Percentiles rank a stretch among this genome's conserved stretches.
These are phyloP conservation scores for Larimichthys crocea DNA, from an alignment of 2,113 vertebrate genomes.

Conservation along the genomic window DNA sequence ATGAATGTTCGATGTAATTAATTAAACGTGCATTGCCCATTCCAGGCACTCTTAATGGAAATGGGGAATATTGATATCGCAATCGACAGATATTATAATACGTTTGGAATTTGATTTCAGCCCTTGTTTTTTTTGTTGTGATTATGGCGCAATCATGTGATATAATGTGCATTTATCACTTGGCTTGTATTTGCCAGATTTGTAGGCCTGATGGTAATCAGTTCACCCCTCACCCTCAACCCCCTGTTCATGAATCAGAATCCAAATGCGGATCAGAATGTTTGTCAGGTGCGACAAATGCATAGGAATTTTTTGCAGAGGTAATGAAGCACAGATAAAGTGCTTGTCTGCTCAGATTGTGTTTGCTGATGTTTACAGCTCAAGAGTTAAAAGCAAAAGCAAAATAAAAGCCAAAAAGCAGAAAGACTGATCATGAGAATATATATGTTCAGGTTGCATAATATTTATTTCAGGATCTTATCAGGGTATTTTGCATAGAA, in stretches of 20 bases:
- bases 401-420: neutral
- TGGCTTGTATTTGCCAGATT: slow-evolving; percentile 51
- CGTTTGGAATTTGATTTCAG: slow-evolving; percentile 77
- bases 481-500: neutral
- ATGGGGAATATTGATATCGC: slow-evolving; percentile 76
- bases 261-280: slow-evolving; percentile 18
- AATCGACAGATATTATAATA: slow-evolving; percentile 78
- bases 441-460: neutral
- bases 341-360: neutral
- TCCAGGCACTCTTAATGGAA: slow-evolving; percentile 67
- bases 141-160: slow-evolving; percentile 76
- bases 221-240: slow-evolving; percentile 21
- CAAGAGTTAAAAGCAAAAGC: neutral
- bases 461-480: neutral
- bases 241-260: slow-evolving; percentile 1
- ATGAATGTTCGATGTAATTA: slow-evolving; percentile 78
- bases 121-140: slow-evolving; percentile 62
- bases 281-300: slow-evolving; percentile 5
- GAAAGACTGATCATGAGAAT: neutral
- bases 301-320: neutral
- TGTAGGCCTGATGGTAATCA: slow-evolving; percentile 45
- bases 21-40: slow-evolving; percentile 68
- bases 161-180: slow-evolving; percentile 65
- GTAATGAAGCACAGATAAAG: slow-evolving; percentile 12
- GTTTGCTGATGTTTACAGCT: neutral